A percentile compares a stretch with the other conserved stretches of the same genome.
Evolutionary conservation across 2,797 vertebrate genomes (phyloP).

Genomic region (Hemibagrus guttatus): DNA sequence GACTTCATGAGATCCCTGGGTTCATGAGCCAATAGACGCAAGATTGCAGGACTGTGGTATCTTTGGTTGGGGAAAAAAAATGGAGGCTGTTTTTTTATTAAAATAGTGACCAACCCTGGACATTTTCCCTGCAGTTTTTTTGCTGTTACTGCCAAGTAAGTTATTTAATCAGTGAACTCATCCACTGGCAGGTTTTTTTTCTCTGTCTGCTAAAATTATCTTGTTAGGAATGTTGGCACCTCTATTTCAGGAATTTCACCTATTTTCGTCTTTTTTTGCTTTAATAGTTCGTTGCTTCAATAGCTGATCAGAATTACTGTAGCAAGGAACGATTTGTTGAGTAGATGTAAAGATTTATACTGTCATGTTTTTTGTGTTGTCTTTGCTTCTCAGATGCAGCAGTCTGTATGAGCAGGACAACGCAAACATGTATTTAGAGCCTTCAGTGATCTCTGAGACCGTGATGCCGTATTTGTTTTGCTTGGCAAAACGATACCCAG

Average conservation of each 20-base stretch:
- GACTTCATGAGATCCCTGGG: background rate
- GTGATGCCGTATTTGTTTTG: conserved; percentile 79
- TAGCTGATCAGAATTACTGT: background rate
- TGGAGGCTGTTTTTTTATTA: background rate
- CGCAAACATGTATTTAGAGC: conserved; percentile 84
- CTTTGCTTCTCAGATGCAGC: conserved; percentile 66
- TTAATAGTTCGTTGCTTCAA: background rate
- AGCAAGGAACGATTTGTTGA: background rate
- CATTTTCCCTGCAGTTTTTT: background rate
- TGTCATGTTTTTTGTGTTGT: background rate
- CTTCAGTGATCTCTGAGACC: conserved; percentile 71
- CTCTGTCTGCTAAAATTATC: background rate
- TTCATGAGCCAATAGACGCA: too few relatives aligned
- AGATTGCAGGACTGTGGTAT: background rate
- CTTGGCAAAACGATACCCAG: conserved; percentile 67
- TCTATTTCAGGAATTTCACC: background rate
- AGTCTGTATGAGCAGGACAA: conserved; percentile 87
- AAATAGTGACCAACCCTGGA: background rate
- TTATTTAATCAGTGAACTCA: background rate
- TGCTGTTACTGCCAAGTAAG: background rate
- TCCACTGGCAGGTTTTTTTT: background rate
- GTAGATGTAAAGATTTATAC: background rate
- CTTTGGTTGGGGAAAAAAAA: background rate
- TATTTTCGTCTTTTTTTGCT: too few relatives aligned
- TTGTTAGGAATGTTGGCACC: background rate